Conservation (phyloP, 2,113 vertebrate genomes). For the Urocitellus parryii region DNA sequence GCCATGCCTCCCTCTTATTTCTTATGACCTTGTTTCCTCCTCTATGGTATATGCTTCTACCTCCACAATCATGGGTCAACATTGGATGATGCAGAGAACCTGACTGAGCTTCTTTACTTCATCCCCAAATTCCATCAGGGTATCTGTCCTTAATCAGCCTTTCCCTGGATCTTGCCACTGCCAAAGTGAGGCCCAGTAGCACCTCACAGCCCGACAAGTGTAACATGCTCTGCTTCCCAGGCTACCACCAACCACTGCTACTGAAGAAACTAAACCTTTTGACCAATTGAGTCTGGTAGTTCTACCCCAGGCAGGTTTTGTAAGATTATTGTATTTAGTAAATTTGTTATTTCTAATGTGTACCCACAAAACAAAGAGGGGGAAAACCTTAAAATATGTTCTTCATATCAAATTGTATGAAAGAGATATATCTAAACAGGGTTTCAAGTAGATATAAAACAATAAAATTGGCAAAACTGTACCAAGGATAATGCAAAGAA, state of each 20-base stretch:
- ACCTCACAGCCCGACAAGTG: fast-evolving
- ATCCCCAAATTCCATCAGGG: not conserved
- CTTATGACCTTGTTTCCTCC: not conserved
- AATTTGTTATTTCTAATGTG: too few relatives aligned
- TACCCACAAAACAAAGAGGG: too few relatives aligned
- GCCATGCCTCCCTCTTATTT: not conserved
- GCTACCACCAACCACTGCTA: not conserved
- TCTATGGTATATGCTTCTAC: not conserved
- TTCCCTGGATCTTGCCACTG: too few relatives aligned
- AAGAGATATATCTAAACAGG: too few relatives aligned
- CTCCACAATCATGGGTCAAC: too few relatives aligned
- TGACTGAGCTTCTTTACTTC: not conserved
- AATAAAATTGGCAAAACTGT: too few relatives aligned
- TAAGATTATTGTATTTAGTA: too few relatives aligned
- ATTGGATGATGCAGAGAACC: not conserved
- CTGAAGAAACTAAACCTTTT: not conserved
- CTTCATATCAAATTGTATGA: too few relatives aligned
- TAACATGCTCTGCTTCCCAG: not conserved
- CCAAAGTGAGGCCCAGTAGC: not conserved
- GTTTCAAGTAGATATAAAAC: too few relatives aligned
- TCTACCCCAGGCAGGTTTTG: too few relatives aligned
- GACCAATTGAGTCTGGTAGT: not conserved
- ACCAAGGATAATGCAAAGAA: too few relatives aligned
- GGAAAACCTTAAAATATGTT: too few relatives aligned
- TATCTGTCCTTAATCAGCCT: not conserved